A percentile compares a stretch with the other conserved stretches of the same genome.
Conservation (phyloP, 2,113 vertebrate genomes). For the Protobothrops mucrosquamatus region DNA sequence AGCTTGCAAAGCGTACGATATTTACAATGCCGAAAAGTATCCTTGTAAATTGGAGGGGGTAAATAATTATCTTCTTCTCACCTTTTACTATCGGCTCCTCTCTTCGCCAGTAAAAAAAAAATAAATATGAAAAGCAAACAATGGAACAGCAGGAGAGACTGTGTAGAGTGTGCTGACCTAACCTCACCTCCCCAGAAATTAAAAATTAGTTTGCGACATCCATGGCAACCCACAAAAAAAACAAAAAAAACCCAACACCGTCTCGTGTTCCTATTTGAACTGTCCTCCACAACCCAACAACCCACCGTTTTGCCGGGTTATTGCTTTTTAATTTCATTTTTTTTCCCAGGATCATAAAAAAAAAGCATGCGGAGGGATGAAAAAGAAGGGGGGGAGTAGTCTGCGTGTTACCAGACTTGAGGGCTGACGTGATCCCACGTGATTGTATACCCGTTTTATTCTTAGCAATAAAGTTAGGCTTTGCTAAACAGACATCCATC, state of each 20-base stretch:
- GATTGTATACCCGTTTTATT: conserved; percentile 45
- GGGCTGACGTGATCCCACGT: conserved; percentile 38
- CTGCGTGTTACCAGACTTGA: not conserved
- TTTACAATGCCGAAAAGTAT: not conserved
- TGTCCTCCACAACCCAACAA: conserved; percentile 9
- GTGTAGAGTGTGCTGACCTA: not conserved
- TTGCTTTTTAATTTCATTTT: conserved; percentile 38
- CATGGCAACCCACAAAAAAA: not conserved
- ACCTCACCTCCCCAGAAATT: not conserved
- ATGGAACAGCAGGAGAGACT: not conserved
- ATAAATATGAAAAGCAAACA: not conserved
- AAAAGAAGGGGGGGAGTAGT: not conserved
- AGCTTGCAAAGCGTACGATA: not conserved
- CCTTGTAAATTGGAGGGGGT: not conserved
- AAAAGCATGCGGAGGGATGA: conserved; percentile 28
- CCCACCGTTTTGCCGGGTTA: conserved; percentile 11
- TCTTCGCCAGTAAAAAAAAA: too few species aligned
- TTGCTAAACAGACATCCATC: conserved; percentile 48
- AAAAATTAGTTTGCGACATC: not conserved
- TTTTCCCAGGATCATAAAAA: conserved; percentile 49
- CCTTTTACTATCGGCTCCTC: too few species aligned
- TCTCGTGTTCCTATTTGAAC: conserved; percentile 32
- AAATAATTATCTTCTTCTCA: not conserved
- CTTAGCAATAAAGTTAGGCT: conserved; percentile 51
- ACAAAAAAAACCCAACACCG: not conserved